These are phyloP conservation scores for Zoanthus solanderi DNA, from an alignment of 92 coral and sea anemone genomes.

Conservation along the genomic window DNA sequence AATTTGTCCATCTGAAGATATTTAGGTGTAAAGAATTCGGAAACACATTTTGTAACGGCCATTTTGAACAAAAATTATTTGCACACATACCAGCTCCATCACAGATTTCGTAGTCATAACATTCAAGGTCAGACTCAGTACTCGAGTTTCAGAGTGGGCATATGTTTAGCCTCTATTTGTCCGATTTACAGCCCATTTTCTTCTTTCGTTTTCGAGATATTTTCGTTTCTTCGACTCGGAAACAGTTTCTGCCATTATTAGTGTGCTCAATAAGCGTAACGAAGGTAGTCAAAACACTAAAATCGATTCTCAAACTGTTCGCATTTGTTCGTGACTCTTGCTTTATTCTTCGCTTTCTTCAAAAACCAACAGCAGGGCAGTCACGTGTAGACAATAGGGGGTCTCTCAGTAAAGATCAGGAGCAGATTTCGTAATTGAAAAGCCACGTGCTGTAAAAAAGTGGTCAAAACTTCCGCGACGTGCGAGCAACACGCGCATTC, in stretches of 20 bases:
- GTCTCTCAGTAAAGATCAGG: conserved; percentile 10
- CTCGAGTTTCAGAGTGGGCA: not conserved
- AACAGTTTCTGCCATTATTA: conserved; percentile 5
- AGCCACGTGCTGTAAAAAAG: conserved; percentile 6
- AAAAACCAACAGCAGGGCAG: not conserved
- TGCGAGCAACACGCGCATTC: not conserved
- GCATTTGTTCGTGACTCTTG: not conserved
- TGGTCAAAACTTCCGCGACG: not conserved
- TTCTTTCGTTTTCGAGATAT: not conserved
- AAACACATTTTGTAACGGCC: conserved; percentile 3
- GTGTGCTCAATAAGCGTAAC: conserved; percentile 8
- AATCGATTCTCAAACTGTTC: conserved; percentile 1
- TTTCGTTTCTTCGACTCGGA: not conserved
- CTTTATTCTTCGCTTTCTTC: not conserved
- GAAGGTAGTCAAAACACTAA: not conserved
- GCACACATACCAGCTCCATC: not conserved
- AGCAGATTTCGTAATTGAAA: conserved; percentile 10
- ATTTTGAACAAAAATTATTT: not conserved
- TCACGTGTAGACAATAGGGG: not conserved
- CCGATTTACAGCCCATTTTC: conserved; percentile 1
- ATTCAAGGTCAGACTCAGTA: not conserved
- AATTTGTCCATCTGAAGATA: not conserved
- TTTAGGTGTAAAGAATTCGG: not conserved
- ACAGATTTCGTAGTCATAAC: not conserved
- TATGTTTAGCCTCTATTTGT: conserved; percentile 2